These are phyloP conservation scores for Parotocinclus haroldoi DNA, from an alignment of 2,797 vertebrate species.

Conservation along the genomic window DNA sequence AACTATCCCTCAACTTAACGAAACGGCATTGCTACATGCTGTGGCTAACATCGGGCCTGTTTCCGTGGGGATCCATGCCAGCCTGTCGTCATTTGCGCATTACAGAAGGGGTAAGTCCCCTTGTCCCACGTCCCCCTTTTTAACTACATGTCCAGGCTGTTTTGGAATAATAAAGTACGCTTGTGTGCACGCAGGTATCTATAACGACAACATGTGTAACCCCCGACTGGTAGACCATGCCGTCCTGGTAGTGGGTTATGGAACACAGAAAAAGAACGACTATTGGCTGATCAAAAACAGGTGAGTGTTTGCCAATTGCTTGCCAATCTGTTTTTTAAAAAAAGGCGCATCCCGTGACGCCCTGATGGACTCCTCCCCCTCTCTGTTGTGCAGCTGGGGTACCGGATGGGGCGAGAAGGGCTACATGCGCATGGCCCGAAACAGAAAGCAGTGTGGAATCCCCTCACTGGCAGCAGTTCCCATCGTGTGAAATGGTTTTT, in stretches of 20 bases:
- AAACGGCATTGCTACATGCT: slow-evolving; percentile 55
- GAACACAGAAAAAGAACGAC: slow-evolving; percentile 57
- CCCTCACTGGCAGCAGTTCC: slow-evolving; percentile 37
- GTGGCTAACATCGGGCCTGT: slow-evolving; percentile 67
- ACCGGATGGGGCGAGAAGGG: slow-evolving; percentile 64
- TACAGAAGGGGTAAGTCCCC: slow-evolving; percentile 66
- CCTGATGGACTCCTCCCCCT: not conserved
- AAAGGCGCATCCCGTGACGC: too few relatives aligned
- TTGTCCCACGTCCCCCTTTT: not conserved
- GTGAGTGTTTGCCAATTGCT: slow-evolving; percentile 29
- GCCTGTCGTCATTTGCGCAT: slow-evolving; percentile 62
- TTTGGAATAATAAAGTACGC: not conserved
- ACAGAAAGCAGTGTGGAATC: slow-evolving; percentile 48
- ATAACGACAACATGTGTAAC: slow-evolving; percentile 56
- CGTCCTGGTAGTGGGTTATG: slow-evolving; percentile 67
- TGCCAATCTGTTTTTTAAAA: too few relatives aligned
- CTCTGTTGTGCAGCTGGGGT: slow-evolving; percentile 61
- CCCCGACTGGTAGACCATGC: slow-evolving; percentile 58
- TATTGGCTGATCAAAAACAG: slow-evolving; percentile 74
- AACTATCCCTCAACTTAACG: slow-evolving; percentile 52
- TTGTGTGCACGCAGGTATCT: slow-evolving; percentile 57
- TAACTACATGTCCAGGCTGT: not conserved
- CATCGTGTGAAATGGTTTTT: slow-evolving; percentile 9
- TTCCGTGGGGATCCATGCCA: slow-evolving; percentile 65
- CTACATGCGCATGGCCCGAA: slow-evolving; percentile 59